Base-by-base conservation (phyloP, 2,113 vertebrate species). In the Pungitius pungitius region DNA sequence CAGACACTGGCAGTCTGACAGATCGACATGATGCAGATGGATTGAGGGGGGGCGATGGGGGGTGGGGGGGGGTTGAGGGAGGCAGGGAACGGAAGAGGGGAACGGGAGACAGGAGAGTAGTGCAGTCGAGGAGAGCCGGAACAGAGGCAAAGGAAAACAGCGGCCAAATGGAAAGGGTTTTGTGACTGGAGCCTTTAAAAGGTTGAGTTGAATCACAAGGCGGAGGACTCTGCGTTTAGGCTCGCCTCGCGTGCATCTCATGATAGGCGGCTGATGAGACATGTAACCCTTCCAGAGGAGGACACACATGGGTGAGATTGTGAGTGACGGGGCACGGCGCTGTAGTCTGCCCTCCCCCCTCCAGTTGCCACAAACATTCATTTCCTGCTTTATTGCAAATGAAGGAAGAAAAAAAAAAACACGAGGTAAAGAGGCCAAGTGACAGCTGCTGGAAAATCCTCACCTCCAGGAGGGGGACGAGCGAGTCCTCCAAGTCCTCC, bases 11-110 rank as follows among this genome's bases (percentile, higher is more conserved):
- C 93, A 94, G 93, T 92, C 94, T 94, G 93, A 94, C 93, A 95
- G 94, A 95, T 95, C 92, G 93, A 94, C 94, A 94, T 94, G 93
- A 95, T 94, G 93, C 94, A 95, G 93, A 95, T 94, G 93, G 93
- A 94, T 94, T 92, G 92, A 88, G 91, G 87, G 88, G 87, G 90
- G 81, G 83, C 67, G 49, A 73, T 59, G 90, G 80, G 81, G 68
- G 40, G 70, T 59, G 70, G 78, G 56, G 74, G 51, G 81, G 75
- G 47, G 75, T 14, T 17, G 80, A 80, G 77, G 63, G 75, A 77
- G 81, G 83, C 62, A 67, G 66, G 72, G 82, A 77, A 69, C 45
- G 76, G 78, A 78, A 85, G 80, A 5, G 80, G 83, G 58, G 83
- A 73, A 77, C 30, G 69, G 66, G 75, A 85, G 77, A 80, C 57